Base-by-base conservation (phyloP, 2,888 invertebrate genomes). In the Tholera decimalis region DNA sequence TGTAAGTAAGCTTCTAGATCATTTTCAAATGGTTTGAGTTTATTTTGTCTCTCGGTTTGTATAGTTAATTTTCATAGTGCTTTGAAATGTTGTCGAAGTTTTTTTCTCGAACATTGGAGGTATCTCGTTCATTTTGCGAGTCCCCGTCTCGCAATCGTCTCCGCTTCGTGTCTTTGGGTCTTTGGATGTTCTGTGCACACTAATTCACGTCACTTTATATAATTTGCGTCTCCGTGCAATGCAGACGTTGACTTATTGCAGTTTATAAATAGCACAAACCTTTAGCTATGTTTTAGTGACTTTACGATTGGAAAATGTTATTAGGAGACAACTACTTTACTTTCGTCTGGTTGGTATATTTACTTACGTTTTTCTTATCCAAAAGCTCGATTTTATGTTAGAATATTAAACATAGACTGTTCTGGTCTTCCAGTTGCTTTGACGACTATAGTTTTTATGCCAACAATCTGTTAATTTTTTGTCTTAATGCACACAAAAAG, bases 151-250 rank as follows among this genome's bases (percentile, higher is more conserved):
- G 35, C 44, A 33, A 53, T 28, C 41, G 18, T 30, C 49, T 72
- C 35, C 5, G 18, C 58, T 51, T 57, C 43, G 24, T 58, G 20
- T 60, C 50, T 47, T 44, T 28, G 24, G 22, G 46, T 61, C 20
- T 60, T 37, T 15, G 18, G 24, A 44, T 68, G 39, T 57, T 68
- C 37, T 11, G 20, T 65, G 44, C 44, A 60, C 28, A 61, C 28
- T 67, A 70, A 72, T 80, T 70, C 67, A 70, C 47, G 76, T 59
- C 24, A 22, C 64, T 73, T 73, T 33, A 55, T 70, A 47, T 63
- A 68, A 71, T 77, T 68, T 68, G 50, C 47, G 50, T 72, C 51
- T 49, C 24, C 24, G 24, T 77, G 73, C 65, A 80, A 66, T 55
- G 46, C 37, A 63, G 59, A 62, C 58, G 30, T 62, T 41, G 59